phyloP scores from a whole-genome alignment of 2,113 vertebrate species.

The Macaca nemestrina region DNA sequence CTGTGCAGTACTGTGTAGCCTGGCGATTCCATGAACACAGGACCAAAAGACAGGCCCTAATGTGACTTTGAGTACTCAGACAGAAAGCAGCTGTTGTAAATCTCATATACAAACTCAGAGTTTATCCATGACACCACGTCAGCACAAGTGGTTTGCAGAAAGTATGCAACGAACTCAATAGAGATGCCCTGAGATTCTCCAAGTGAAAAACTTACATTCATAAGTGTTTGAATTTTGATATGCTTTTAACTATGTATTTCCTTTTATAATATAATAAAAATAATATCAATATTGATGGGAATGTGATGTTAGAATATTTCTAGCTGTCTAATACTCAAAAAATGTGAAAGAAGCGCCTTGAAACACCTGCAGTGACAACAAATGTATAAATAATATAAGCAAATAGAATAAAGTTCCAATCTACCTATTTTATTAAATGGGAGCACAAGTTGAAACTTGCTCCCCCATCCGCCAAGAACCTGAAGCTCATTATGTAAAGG shows the following conservation, averaged over 20 bases:
- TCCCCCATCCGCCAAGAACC: neutral
- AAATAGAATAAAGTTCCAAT: neutral
- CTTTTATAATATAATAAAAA: neutral
- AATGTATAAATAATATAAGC: neutral
- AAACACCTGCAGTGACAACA: neutral
- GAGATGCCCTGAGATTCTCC: neutral
- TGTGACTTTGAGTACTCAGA: neutral
- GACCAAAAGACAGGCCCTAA: neutral
- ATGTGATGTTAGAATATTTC: neutral
- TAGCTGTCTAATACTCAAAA: neutral
- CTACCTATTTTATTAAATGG: neutral
- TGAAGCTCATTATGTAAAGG: constrained; percentile 37
- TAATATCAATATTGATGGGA: neutral
- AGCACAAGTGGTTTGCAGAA: constrained; percentile 53
- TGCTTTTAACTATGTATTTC: neutral
- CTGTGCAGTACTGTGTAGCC: rapidly evolving
- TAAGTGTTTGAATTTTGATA: neutral
- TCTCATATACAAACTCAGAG: neutral
- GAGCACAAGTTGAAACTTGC: neutral
- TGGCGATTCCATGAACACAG: rapidly evolving
- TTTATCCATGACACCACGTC: neutral
- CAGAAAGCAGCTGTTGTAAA: constrained; percentile 13
- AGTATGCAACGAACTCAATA: neutral
- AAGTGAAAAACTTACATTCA: neutral
- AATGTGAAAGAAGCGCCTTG: neutral